Evolutionary conservation across 2,888 invertebrate species (phyloP), one percentile per base, ranked within the genome.

Genomic region (Seladonia tumulorum): DNA sequence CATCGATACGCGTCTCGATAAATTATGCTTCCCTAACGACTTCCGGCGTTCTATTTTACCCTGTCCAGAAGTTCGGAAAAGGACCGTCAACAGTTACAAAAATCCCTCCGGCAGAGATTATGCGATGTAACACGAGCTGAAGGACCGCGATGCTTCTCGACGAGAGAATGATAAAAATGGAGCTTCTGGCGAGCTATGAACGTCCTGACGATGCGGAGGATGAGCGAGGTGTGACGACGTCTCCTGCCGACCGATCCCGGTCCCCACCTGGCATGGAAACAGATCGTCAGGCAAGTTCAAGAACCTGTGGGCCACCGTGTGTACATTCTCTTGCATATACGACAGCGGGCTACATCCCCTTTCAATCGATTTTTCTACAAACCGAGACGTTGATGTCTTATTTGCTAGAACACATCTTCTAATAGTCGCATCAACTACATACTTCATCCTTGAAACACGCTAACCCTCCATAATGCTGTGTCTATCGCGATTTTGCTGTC

Each of bases 231-330:
- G 88, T 92, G 92, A 88, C 89, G 89, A 89, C 75, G 86, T 88
- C 85, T 83, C 81, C 76, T 90, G 84, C 82, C 83, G 82, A 83
- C 86, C 83, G 86, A 92, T 86, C 83, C 87, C 87, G 90, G 88
- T 90, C 90, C 92, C 92, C 93, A 90, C 92, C 89, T 91, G 89
- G 88, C 87, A 76, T 86, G 87, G 89, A 86, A 86, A 88, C 87
- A 87, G 85, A 89, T 87, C 88, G 85, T 75, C 82, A 70, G 82
- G 82, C 90, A 92, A 91, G 93, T 92, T 93, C 93, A 93, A 93
- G 91, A 90, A 93, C 93, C 93, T 91, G 81, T 22, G 81, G 81
- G 76, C 87, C 83, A 73, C 76, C 60, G 60, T 82, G 60, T 75
- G 60, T 75, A 76, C 77, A 70, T 86, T 74, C 60, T 57, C 76